Conservation (phyloP, 2,797 vertebrate genomes). For the Pitangus sulphuratus region DNA sequence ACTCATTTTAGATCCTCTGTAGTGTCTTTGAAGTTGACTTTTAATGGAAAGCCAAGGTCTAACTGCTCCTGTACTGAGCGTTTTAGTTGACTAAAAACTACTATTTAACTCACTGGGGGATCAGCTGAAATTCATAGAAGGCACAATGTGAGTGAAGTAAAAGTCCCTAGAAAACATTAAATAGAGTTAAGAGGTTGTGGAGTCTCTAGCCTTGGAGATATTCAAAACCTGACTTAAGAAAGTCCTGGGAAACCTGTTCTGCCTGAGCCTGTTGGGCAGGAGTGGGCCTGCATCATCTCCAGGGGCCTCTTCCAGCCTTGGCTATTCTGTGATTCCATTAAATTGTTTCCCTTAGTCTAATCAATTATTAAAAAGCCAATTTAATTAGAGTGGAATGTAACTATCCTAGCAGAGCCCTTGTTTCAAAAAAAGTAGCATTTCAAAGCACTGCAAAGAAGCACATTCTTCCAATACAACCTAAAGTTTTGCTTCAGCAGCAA, state of each 20-base stretch:
- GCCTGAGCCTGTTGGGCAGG: background rate
- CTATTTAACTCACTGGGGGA: background rate
- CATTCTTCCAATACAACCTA: background rate
- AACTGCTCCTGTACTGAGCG: background rate
- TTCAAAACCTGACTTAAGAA: background rate
- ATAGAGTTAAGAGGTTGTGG: background rate
- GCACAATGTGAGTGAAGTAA: background rate
- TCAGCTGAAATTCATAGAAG: background rate
- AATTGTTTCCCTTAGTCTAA: background rate
- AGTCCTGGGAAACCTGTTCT: background rate
- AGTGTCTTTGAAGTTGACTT: background rate
- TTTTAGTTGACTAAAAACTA: background rate
- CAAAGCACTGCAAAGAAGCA: background rate
- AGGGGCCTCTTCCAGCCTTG: background rate
- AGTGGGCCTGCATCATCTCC: background rate
- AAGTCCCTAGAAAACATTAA: background rate
- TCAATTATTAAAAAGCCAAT: background rate
- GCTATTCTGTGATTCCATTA: background rate
- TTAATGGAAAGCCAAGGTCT: background rate
- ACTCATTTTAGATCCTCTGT: background rate
- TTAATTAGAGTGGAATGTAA: background rate
- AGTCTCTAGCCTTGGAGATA: background rate
- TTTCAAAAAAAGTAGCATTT: background rate
- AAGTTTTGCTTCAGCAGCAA: background rate
- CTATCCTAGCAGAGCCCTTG: background rate